phyloP scores from a whole-genome alignment of 2,888 invertebrate genomes.

The Mythimna lalbum region DNA sequence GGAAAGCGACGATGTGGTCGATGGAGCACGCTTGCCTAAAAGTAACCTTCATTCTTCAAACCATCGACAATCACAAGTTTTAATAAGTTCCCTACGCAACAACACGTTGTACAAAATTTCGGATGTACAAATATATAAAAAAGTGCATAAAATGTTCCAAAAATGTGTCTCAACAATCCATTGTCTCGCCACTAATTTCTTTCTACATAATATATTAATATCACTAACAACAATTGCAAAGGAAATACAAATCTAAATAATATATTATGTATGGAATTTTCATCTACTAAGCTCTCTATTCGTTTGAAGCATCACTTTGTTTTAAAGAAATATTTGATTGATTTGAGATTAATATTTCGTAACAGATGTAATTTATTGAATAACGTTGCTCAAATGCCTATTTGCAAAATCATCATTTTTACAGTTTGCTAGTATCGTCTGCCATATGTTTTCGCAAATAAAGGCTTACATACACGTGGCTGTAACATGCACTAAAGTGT shows the following conservation, averaged over 20 bases:
- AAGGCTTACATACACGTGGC: too few species aligned
- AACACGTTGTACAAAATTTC: constrained; percentile 83
- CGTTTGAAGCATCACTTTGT: constrained; percentile 62
- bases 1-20: too few species aligned
- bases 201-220: constrained; percentile 64
- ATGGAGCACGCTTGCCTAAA: too few species aligned
- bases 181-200: constrained; percentile 72
- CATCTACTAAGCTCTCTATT: constrained; percentile 71
- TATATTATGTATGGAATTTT: constrained; percentile 58
- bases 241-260: constrained; percentile 52
- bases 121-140: constrained; percentile 89
- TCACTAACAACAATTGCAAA: constrained; percentile 66
- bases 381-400: too few species aligned
- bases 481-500: too few species aligned
- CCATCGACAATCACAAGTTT: constrained; percentile 60
- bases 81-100: constrained; percentile 75
- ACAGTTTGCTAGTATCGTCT: not conserved
- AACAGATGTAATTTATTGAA: not conserved
- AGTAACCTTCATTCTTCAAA: constrained; percentile 1
- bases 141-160: constrained; percentile 90
- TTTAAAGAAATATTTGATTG: constrained; percentile 63
- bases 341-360: not conserved
- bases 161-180: constrained; percentile 83
- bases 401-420: too few species aligned
- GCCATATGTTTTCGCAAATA: not conserved